Conservation (phyloP, 92 coral and sea anemone species). For the Palythoa grandiflora region DNA sequence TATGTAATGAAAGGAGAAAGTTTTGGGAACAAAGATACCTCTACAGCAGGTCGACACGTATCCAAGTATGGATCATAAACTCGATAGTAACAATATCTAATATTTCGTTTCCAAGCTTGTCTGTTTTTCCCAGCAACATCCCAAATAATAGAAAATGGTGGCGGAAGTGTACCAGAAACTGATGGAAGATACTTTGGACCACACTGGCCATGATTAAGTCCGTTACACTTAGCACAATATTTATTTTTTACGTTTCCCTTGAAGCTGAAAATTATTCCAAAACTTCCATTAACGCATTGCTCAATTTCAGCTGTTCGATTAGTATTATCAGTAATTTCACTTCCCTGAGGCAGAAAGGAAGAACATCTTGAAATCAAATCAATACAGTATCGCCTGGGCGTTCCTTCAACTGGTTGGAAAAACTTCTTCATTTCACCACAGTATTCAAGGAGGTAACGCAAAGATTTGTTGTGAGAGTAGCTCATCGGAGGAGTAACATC, state of each 20-base stretch:
- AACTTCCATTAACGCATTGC: slow-evolving; percentile 1
- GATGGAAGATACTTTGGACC: neutral
- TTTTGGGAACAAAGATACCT: neutral
- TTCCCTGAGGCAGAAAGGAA: neutral
- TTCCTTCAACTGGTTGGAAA: neutral
- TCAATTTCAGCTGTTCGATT: neutral
- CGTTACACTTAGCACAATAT: neutral
- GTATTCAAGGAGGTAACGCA: neutral
- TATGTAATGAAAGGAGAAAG: neutral
- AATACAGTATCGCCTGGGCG: slow-evolving; percentile 7
- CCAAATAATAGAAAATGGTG: slow-evolving; percentile 16
- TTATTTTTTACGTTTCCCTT: neutral
- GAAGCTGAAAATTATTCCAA: neutral
- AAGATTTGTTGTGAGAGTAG: neutral
- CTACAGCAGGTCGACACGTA: neutral
- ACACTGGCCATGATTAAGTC: neutral
- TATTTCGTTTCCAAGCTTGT: slow-evolving; percentile 1
- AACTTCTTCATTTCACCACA: neutral
- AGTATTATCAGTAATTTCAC: neutral
- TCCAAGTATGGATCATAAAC: slow-evolving; percentile 1
- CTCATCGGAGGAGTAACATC: neutral
- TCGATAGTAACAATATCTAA: neutral
- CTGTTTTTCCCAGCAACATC: neutral
- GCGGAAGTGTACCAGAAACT: neutral
- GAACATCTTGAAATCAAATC: neutral